These are phyloP conservation scores for Leiothrix lutea DNA, from an alignment of 2,113 vertebrate genomes.

Conservation along the genomic window DNA sequence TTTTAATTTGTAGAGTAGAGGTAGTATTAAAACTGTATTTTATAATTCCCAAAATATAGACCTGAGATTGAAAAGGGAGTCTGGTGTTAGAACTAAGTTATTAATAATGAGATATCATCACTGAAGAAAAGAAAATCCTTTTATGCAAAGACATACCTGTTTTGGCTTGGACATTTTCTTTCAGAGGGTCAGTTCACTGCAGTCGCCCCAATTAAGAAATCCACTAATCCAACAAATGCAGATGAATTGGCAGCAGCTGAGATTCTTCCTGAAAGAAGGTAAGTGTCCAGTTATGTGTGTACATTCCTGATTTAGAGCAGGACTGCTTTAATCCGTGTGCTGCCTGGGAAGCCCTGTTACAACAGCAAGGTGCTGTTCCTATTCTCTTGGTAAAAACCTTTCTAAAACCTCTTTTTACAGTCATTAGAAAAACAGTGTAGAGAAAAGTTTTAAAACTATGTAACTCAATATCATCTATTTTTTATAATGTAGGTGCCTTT, in stretches of 20 bases:
- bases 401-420: not conserved
- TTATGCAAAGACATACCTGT: not conserved
- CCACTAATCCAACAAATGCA: constrained; percentile 24
- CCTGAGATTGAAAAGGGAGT: not conserved
- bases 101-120: not conserved
- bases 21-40: not conserved
- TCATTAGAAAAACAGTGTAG: not conserved
- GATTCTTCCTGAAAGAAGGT: constrained; percentile 88
- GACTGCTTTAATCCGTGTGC: not conserved
- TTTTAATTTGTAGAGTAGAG: not conserved
- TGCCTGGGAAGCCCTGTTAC: not conserved
- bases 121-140: not conserved
- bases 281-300: constrained; percentile 29
- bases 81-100: not conserved
- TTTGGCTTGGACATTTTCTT: constrained; percentile 22
- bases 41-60: not conserved
- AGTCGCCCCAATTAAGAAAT: constrained; percentile 67
- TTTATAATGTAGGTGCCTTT: not conserved
- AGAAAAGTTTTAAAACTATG: not conserved
- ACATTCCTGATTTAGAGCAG: not conserved
- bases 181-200: constrained; percentile 66
- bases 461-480: not conserved
- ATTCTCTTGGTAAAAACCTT: not conserved
- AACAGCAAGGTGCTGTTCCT: not conserved
- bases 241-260: constrained; percentile 65